These are phyloP conservation scores for Papilio protenor DNA, from an alignment of 2,888 invertebrate genomes.

Conservation along the genomic window DNA sequence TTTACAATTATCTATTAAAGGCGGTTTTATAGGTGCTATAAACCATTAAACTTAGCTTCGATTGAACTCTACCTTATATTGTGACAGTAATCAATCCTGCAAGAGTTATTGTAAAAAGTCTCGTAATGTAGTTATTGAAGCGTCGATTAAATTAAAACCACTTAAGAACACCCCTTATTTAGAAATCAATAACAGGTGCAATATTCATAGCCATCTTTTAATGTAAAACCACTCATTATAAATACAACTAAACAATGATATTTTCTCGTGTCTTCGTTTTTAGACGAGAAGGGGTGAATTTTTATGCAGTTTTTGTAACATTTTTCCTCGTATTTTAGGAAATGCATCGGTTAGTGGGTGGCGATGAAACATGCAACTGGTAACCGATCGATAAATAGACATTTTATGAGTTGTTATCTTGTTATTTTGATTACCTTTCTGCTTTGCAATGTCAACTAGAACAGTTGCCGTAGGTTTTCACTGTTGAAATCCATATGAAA, in stretches of 20 bases:
- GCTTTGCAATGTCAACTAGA: slow-evolving; percentile 50
- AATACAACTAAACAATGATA: neutral
- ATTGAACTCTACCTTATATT: neutral
- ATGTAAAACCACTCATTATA: neutral
- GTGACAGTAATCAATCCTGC: neutral
- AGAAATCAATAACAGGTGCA: neutral
- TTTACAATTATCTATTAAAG: neutral
- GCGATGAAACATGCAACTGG: slow-evolving; percentile 53
- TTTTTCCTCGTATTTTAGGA: neutral
- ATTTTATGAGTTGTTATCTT: slow-evolving; percentile 65
- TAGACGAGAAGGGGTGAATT: neutral
- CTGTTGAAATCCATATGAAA: neutral
- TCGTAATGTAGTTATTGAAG: slow-evolving; percentile 1
- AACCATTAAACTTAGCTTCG: neutral
- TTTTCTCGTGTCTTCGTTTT: neutral
- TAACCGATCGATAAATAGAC: slow-evolving; percentile 63
- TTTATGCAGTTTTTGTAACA: neutral
- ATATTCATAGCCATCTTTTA: neutral
- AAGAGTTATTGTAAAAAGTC: neutral
- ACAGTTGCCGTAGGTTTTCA: slow-evolving; percentile 1
- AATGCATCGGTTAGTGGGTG: neutral
- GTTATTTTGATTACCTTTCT: slow-evolving; percentile 60
- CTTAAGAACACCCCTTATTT: neutral
- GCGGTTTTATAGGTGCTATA: neutral
- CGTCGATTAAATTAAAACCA: slow-evolving; percentile 7